phyloP scores from a whole-genome alignment of 1,140 invertebrate species.

The Saccostrea echinata region DNA sequence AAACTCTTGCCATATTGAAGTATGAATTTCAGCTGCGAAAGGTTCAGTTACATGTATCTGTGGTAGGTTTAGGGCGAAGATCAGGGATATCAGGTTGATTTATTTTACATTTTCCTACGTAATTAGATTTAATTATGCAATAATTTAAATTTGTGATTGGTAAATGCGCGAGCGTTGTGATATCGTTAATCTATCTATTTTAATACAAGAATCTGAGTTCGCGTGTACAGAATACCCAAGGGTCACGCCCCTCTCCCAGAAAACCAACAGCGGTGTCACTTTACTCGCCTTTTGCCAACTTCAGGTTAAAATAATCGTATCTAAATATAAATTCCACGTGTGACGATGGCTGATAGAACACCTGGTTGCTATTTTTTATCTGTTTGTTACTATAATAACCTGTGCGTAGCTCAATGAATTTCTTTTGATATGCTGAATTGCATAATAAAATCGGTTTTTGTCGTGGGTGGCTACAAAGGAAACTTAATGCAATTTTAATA shows the following conservation, averaged over 20 bases:
- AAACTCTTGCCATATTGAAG: not conserved
- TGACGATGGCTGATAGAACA: conserved; percentile 19
- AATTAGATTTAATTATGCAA: conserved; percentile 34
- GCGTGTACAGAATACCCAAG: not conserved
- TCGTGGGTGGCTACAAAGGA: not conserved
- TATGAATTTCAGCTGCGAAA: not conserved
- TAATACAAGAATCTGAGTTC: not conserved
- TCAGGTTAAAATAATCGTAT: not conserved
- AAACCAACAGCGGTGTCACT: conserved; percentile 1
- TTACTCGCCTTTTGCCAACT: not conserved
- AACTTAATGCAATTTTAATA: conserved; percentile 1
- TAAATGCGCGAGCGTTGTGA: not conserved
- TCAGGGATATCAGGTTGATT: conserved; percentile 6
- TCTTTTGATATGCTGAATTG: conserved; percentile 34
- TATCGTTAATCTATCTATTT: conserved; percentile 21
- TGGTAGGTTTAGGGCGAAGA: conserved; percentile 13
- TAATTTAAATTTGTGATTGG: not conserved
- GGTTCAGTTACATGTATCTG: not conserved
- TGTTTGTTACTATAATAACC: not conserved
- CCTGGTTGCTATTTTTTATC: conserved; percentile 15
- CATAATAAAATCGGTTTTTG: not conserved
- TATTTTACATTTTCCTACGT: conserved; percentile 11
- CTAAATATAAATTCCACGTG: not conserved
- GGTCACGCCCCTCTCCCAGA: not conserved
- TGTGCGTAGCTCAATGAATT: not conserved